Conservation (phyloP, 2,797 vertebrate species). For the Schizopygopsis malacanthus region DNA sequence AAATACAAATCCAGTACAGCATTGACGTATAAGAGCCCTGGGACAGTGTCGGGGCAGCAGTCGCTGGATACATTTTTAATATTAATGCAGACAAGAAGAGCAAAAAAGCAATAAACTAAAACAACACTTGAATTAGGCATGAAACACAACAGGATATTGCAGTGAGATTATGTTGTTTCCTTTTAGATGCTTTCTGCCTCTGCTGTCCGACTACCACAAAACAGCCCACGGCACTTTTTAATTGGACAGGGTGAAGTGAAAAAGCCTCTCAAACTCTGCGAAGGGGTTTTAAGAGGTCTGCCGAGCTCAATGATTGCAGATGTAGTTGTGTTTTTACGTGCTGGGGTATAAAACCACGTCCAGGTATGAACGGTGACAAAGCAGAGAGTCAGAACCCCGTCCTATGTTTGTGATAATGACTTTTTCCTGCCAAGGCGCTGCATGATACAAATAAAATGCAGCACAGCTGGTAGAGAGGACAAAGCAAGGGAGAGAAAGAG, state of each 20-base stretch:
- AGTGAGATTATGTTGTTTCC: constrained; percentile 95
- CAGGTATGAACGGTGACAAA: constrained; percentile 73
- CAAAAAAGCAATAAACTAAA: constrained; percentile 87
- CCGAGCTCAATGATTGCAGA: constrained; percentile 58
- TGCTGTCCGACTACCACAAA: constrained; percentile 71
- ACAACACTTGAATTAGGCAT: constrained; percentile 86
- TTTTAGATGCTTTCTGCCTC: constrained; percentile 79
- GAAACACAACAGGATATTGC: constrained; percentile 99
- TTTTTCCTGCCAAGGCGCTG: constrained; percentile 76
- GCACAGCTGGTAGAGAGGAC: constrained; percentile 81
- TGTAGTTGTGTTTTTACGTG: constrained; percentile 61
- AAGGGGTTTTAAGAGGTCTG: constrained; percentile 59
- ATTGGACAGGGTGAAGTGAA: constrained; percentile 74
- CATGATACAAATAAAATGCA: constrained; percentile 84
- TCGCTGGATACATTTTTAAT: constrained; percentile 93
- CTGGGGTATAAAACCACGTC: constrained; percentile 66
- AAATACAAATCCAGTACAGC: constrained; percentile 86
- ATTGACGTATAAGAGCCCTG: constrained; percentile 84
- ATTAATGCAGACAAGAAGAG: constrained; percentile 86
- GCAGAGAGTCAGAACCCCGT: constrained; percentile 69
- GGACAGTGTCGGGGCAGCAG: constrained; percentile 84
- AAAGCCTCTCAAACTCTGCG: constrained; percentile 48
- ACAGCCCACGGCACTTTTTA: constrained; percentile 74
- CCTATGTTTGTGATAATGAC: constrained; percentile 74
- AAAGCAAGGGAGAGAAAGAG: constrained; percentile 36